Percentiles rank a stretch among this genome's conserved stretches.
Evolutionary conservation across 2,888 invertebrate species (phyloP).

Genomic region (Drosophila meridiana): DNA sequence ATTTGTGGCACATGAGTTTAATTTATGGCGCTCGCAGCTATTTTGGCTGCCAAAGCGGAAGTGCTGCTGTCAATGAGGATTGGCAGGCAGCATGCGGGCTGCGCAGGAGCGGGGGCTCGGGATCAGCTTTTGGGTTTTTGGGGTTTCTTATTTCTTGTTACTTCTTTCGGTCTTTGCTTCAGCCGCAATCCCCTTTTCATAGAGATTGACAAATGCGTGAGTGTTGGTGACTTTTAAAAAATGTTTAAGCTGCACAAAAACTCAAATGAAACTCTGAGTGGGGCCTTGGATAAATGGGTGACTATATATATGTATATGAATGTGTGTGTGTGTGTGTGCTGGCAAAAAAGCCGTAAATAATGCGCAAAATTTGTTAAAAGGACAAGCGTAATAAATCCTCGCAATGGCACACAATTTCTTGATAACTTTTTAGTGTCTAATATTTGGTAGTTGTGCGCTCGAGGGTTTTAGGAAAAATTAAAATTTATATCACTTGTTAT

Average conservation of each 20-base stretch:
- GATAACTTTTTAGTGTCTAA: conserved; percentile 74
- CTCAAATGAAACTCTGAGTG: conserved; percentile 66
- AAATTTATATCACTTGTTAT: conserved; percentile 66
- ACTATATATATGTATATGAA: conserved; percentile 8
- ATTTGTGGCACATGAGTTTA: conserved; percentile 79
- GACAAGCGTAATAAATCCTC: conserved; percentile 79
- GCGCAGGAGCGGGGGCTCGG: conserved; percentile 4
- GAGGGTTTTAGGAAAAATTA: conserved; percentile 50
- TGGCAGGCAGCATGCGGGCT: conserved; percentile 66
- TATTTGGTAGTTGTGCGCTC: conserved; percentile 47
- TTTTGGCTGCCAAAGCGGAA: conserved; percentile 80
- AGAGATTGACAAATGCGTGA: conserved; percentile 78
- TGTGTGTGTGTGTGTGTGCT: conserved; percentile 21
- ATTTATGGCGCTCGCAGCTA: conserved; percentile 78
- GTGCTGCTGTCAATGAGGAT: conserved; percentile 80
- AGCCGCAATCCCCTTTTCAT: conserved; percentile 60
- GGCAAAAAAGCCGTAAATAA: conserved; percentile 68
- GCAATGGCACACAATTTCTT: conserved; percentile 77
- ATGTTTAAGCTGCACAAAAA: conserved; percentile 75
- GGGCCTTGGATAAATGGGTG: conserved; percentile 46
- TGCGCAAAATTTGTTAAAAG: conserved; percentile 79
- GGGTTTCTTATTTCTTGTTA: conserved; percentile 8
- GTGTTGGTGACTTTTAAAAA: conserved; percentile 81
- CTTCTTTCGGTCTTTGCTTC: conserved; percentile 14
- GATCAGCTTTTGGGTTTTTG: conserved; percentile 32